These are phyloP conservation scores for Perdita meconis DNA, from an alignment of 2,888 invertebrate species.

Conservation along the genomic window DNA sequence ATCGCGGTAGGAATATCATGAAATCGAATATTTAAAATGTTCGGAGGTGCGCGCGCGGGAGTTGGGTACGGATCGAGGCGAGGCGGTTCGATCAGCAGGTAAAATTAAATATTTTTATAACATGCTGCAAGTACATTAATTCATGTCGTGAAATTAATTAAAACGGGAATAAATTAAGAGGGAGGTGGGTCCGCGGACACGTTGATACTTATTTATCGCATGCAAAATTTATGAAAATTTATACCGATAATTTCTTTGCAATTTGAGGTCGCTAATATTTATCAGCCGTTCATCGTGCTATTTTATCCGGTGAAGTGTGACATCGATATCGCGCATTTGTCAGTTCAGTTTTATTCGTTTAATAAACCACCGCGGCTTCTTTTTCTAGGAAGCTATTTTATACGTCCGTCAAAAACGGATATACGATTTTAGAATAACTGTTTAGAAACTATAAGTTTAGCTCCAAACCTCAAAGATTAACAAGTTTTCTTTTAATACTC, in stretches of 20 bases:
- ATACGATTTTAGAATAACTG: no score
- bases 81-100: neutral
- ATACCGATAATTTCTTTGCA: slow-evolving; percentile 42
- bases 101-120: slow-evolving; percentile 45
- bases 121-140: slow-evolving; percentile 38
- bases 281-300: neutral
- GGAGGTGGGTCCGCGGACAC: slow-evolving; percentile 1
- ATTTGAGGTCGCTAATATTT: slow-evolving; percentile 41
- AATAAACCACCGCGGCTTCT: no score
- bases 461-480: no score
- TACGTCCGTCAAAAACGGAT: no score
- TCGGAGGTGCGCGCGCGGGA: neutral
- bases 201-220: slow-evolving; percentile 41
- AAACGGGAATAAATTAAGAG: slow-evolving; percentile 48
- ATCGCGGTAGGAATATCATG: neutral
- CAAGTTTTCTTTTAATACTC: no score
- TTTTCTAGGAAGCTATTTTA: no score
- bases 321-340: no score
- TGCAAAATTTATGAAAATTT: slow-evolving; percentile 45
- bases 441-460: no score
- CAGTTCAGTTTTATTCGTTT: neutral
- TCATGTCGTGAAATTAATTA: slow-evolving; percentile 36
- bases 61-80: neutral
- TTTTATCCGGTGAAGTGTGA: no score
- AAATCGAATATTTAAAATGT: neutral